A percentile compares a stretch with the other conserved stretches of the same genome.
Evolutionary conservation across 2,113 vertebrate species (phyloP).

Genomic region (Paedocypris sp.): DNA sequence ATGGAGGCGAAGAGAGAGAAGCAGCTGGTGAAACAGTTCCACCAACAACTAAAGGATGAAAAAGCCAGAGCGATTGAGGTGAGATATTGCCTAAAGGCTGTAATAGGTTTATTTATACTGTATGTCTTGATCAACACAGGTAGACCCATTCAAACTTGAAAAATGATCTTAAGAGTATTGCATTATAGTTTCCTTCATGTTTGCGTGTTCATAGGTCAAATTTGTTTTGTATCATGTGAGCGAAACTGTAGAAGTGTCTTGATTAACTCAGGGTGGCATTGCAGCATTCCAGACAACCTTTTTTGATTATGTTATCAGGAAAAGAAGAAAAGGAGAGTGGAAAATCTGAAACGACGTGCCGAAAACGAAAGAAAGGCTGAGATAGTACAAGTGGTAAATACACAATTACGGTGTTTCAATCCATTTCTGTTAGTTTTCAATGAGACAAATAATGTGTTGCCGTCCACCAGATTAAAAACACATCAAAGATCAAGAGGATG

Average conservation of each 20-base stretch:
- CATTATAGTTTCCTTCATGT: no score
- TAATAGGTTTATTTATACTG: neutral
- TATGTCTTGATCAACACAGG: no score
- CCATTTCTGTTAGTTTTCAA: neutral
- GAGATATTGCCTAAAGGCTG: neutral
- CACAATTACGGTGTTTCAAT: conserved; percentile 18
- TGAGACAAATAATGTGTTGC: neutral
- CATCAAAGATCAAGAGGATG: conserved; percentile 79
- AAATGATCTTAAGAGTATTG: no score
- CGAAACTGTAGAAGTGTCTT: no score
- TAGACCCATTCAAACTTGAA: no score
- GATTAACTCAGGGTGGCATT: no score
- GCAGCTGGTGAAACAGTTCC: conserved; percentile 60
- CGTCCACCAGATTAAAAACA: conserved; percentile 76
- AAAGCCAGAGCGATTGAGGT: conserved; percentile 69
- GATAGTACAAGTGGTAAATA: conserved; percentile 83
- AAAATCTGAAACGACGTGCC: conserved; percentile 69
- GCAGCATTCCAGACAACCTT: no score
- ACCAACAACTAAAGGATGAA: conserved; percentile 69
- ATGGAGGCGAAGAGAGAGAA: conserved; percentile 74
- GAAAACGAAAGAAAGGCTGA: conserved; percentile 82
- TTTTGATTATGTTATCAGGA: conserved; percentile 56
- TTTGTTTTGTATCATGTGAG: no score
- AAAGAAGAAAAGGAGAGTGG: conserved; percentile 72
- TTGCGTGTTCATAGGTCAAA: no score